Evolutionary conservation across 2,113 vertebrate genomes (phyloP), one percentile per base, ranked within the genome.

Genomic region (Platanista minor): DNA sequence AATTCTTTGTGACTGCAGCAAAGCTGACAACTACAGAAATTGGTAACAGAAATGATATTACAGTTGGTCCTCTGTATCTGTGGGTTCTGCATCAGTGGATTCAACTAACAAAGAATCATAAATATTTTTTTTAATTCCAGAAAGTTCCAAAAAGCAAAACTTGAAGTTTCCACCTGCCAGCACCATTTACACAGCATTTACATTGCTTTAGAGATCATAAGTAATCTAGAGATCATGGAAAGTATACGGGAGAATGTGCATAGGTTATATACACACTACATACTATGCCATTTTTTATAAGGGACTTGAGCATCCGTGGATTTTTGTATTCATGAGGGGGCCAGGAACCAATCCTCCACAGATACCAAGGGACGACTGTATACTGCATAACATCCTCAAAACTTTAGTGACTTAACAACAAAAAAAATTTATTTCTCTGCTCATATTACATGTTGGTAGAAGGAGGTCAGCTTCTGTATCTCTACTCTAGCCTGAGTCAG

Each of bases 21-120:
- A 96, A 96, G 49, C 54, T 94, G 71, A 96, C 54, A 95, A 94
- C 85, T 39, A 90, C 61, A 95, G 43, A 94, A 95, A 82, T 7
- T 92, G 18, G 17, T 90, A 67, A 90, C 39, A 94, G 13, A 91
- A 90, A 86, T 84, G 20, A 29, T 69, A 94, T 87, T 49, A 81
- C 2, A 57, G n/a, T 57, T 57, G 52, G 33, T 57, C 77, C 52
- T 54, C 13, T 81, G 21, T 81, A 57, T 39, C 23, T 57, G 21
- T 57, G n/a, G 52, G 52, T 81, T 57, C n/a, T 36, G 13, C n/a
- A 57, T 39, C 52, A 81, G 77, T 54, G 49, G n/a, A 81, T 80
- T 80, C n/a, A 57, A 36, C 33, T 36, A 57, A 57, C 52, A 81
- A 81, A 57, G 52, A 81, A 81, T 57, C 36, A 39, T 23, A 72